Percentiles rank a stretch among this genome's conserved stretches.
Evolutionary conservation across 2,113 vertebrate species (phyloP).

Genomic region (Oenanthe melanoleuca): DNA sequence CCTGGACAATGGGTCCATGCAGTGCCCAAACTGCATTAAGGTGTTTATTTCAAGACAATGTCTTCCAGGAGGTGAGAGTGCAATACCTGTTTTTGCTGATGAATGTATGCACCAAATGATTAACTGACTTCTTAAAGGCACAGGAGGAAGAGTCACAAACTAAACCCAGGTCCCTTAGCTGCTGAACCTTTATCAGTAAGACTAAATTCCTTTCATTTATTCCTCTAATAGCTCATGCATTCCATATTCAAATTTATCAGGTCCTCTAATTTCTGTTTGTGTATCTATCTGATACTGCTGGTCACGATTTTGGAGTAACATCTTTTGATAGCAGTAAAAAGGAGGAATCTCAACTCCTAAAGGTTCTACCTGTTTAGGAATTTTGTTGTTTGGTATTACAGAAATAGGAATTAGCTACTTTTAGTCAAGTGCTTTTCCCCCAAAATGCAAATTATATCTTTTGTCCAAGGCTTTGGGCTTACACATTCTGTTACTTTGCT

Average conservation of each 20-base stretch:
- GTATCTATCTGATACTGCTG: neutral
- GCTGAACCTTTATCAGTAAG: neutral
- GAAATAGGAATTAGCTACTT: neutral
- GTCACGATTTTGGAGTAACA: neutral
- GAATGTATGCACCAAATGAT: neutral
- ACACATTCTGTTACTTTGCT: neutral
- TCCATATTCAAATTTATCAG: neutral
- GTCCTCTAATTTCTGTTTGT: neutral
- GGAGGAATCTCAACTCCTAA: neutral
- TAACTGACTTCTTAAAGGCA: neutral
- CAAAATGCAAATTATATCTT: neutral
- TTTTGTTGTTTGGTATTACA: neutral
- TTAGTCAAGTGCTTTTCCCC: neutral
- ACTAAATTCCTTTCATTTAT: neutral
- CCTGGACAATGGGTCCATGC: neutral
- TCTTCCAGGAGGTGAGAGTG: neutral
- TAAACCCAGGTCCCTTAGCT: neutral
- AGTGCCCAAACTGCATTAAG: neutral
- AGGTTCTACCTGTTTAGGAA: neutral
- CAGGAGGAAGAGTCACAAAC: neutral
- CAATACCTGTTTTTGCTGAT: neutral
- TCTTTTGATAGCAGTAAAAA: neutral
- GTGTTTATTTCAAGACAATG: neutral
- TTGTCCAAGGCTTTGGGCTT: neutral
- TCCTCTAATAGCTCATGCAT: neutral